phyloP scores from a whole-genome alignment of 2,888 invertebrate species.

The Rotaria macrura region DNA sequence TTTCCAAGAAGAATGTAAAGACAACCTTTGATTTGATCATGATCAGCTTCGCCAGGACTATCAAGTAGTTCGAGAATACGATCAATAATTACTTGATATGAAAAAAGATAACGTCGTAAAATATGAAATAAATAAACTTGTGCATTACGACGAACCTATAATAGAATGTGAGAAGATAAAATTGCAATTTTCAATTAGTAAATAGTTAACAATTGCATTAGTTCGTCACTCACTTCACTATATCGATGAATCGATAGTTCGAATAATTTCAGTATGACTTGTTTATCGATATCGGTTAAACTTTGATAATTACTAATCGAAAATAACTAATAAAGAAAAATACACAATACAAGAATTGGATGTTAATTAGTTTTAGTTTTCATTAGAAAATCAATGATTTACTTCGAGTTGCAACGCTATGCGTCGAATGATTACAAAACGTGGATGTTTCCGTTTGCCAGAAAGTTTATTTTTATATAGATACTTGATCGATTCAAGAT shows the following conservation, averaged over 20 bases:
- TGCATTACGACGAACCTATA: slow-evolving; percentile 23
- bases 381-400: too few relatives aligned
- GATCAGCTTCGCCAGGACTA: slow-evolving; percentile 13
- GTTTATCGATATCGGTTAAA: not conserved
- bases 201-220: too few relatives aligned
- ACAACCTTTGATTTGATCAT: slow-evolving; percentile 30
- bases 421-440: too few relatives aligned
- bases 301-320: not conserved
- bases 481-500: too few relatives aligned
- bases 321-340: not conserved
- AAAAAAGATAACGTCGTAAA: slow-evolving; percentile 21
- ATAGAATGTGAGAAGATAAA: not conserved
- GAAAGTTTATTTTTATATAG: too few relatives aligned
- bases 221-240: not conserved
- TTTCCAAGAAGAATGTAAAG: slow-evolving; percentile 30
- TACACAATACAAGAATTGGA: not conserved
- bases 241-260: not conserved
- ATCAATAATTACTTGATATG: slow-evolving; percentile 20
- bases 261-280: not conserved
- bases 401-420: too few relatives aligned
- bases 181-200: too few relatives aligned
- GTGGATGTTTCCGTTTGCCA: too few relatives aligned
- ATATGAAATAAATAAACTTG: slow-evolving; percentile 27
- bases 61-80: slow-evolving; percentile 13
- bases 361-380: too few relatives aligned